Evolutionary conservation across 2,113 vertebrate species (phyloP).

Genomic region (Zosterops borbonicus): DNA sequence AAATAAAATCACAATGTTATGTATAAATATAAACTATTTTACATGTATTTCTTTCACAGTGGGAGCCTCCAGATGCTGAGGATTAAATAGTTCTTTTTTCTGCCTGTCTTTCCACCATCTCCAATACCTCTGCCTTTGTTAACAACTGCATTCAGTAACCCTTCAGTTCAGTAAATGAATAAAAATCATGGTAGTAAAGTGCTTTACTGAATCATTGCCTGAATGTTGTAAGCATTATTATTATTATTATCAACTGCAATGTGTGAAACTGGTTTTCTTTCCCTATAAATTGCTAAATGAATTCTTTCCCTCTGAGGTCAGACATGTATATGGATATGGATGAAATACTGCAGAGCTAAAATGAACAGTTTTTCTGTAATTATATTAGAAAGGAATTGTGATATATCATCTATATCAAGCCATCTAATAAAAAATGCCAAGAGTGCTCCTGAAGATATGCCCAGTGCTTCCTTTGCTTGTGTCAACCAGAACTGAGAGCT

Average conservation of each 20-base stretch:
- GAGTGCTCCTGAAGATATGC: constrained; percentile 26
- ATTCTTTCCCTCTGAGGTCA: constrained; percentile 19
- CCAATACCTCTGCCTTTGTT: background rate
- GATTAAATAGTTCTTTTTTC: background rate
- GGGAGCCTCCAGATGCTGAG: background rate
- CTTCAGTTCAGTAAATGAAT: constrained; percentile 6
- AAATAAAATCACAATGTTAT: background rate
- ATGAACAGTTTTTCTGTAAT: constrained; percentile 8
- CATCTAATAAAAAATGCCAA: constrained; percentile 29
- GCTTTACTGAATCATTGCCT: constrained; percentile 11
- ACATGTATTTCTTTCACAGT: background rate
- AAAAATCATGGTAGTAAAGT: constrained; percentile 8
- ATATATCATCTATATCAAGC: constrained; percentile 43
- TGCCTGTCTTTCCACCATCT: background rate
- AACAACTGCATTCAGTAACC: constrained; percentile 15
- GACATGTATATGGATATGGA: background rate
- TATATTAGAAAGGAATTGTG: background rate
- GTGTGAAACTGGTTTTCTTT: background rate
- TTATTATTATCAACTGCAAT: background rate
- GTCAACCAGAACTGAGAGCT: constrained; percentile 59
- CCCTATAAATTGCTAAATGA: constrained; percentile 9
- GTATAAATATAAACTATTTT: background rate
- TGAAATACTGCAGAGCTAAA: constrained; percentile 2
- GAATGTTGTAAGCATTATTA: background rate
- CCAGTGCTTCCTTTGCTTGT: constrained; percentile 39